Percentiles rank a stretch among this genome's conserved stretches.
phyloP scores from a whole-genome alignment of 1,140 invertebrate species.

The Eufriesea mexicana region DNA sequence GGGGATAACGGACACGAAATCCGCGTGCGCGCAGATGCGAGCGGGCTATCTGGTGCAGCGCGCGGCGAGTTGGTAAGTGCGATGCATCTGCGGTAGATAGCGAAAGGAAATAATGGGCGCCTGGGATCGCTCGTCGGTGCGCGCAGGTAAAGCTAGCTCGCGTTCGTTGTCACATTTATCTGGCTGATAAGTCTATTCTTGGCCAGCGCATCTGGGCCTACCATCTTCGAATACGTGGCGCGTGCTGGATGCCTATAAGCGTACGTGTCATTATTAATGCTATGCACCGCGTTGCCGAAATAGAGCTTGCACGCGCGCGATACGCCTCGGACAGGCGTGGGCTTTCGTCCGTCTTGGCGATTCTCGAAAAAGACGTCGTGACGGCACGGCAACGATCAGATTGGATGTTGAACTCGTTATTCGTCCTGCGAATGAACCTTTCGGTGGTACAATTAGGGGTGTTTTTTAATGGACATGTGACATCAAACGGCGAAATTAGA shows the following conservation, averaged over 20 bases:
- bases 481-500: too few relatives aligned
- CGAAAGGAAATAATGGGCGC: slow-evolving; percentile 59
- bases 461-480: too few relatives aligned
- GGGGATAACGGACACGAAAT: slow-evolving; percentile 42
- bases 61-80: slow-evolving; percentile 56
- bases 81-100: slow-evolving; percentile 57
- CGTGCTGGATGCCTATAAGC: slow-evolving; percentile 45
- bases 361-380: too few relatives aligned
- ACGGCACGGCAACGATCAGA: too few relatives aligned
- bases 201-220: slow-evolving; percentile 43
- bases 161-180: slow-evolving; percentile 61
- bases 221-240: slow-evolving; percentile 53
- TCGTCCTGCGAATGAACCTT: too few relatives aligned
- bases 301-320: slow-evolving; percentile 5
- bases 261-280: slow-evolving; percentile 52
- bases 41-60: slow-evolving; percentile 35
- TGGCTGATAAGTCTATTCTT: slow-evolving; percentile 59
- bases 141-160: slow-evolving; percentile 43
- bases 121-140: slow-evolving; percentile 38
- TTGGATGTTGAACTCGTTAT: too few relatives aligned
- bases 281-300: slow-evolving; percentile 1
- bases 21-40: slow-evolving; percentile 37
- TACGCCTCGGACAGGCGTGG: too few relatives aligned
- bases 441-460: too few relatives aligned
- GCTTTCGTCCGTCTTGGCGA: neutral